A percentile compares a stretch with the other conserved stretches of the same genome.
These are phyloP conservation scores for Xylocopa sonorina DNA, from an alignment of 1,140 invertebrate species.

Conservation along the genomic window DNA sequence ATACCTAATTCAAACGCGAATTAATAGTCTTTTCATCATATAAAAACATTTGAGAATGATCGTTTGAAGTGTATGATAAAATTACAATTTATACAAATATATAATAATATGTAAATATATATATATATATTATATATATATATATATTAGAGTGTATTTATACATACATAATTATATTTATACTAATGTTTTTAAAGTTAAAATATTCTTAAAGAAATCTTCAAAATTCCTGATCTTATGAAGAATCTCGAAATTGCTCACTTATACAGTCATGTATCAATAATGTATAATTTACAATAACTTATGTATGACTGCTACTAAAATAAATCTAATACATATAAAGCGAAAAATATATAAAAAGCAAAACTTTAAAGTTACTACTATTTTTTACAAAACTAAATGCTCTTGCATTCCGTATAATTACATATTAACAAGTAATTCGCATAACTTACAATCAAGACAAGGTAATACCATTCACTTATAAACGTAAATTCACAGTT, in stretches of 20 bases:
- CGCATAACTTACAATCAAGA: conserved; percentile 38
- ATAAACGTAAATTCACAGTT: conserved; percentile 45
- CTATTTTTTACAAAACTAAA: conserved; percentile 47
- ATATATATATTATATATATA: conserved; percentile 50
- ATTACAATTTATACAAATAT: conserved; percentile 52
- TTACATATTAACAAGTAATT: conserved; percentile 55
- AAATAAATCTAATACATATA: conserved; percentile 16
- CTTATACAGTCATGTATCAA: conserved; percentile 39
- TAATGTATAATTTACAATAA: conserved; percentile 50
- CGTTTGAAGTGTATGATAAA: conserved; percentile 31
- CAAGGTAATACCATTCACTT: conserved; percentile 30
- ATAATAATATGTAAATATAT: conserved; percentile 49
- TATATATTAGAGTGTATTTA: conserved; percentile 52
- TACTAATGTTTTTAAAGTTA: conserved; percentile 10
- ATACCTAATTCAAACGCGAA: conserved; percentile 19
- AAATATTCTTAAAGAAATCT: conserved; percentile 9
- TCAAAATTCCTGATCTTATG: background rate
- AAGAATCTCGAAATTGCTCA: conserved; percentile 22
- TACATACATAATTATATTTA: conserved; percentile 47
- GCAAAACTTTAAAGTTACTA: conserved; percentile 44
- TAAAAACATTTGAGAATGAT: conserved; percentile 46
- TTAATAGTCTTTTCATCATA: conserved; percentile 31
- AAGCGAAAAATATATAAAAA: conserved; percentile 14
- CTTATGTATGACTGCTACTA: conserved; percentile 22
- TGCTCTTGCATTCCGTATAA: conserved; percentile 31